Conservation (phyloP, 2,797 vertebrate genomes). For the Aulostomus chinensis region DNA sequence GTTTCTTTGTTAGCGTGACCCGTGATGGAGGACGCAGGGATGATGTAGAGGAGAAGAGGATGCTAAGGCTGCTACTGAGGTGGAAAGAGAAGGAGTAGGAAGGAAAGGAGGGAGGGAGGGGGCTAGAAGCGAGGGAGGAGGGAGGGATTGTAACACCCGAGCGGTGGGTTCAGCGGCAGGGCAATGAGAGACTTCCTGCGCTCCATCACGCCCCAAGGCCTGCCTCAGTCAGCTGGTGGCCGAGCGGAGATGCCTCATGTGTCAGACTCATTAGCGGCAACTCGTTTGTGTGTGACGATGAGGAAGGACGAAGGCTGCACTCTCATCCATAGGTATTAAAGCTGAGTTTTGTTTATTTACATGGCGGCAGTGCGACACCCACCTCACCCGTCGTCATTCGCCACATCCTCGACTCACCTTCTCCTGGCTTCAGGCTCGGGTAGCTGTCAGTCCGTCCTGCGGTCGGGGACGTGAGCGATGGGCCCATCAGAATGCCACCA, state of each 20-base stretch:
- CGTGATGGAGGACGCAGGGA: constrained; percentile 56
- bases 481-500: constrained; percentile 79
- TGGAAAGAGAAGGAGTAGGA: constrained; percentile 41
- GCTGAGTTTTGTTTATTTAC: constrained; percentile 30
- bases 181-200: constrained; percentile 87
- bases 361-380: constrained; percentile 5
- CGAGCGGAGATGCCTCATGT: constrained; percentile 81
- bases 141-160: constrained; percentile 76
- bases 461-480: constrained; percentile 75
- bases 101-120: constrained; percentile 42
- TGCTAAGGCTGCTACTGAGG: constrained; percentile 46
- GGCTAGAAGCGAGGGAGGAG: constrained; percentile 26
- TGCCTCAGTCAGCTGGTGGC: constrained; percentile 86
- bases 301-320: background rate
- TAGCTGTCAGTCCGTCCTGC: constrained; percentile 77
- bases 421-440: constrained; percentile 68
- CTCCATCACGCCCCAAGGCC: constrained; percentile 86
- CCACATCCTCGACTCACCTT: constrained; percentile 64
- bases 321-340: constrained; percentile 3
- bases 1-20: constrained; percentile 73
- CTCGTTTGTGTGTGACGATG: constrained; percentile 21
- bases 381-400: constrained; percentile 18
- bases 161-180: constrained; percentile 82
- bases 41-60: constrained; percentile 34
- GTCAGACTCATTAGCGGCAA: constrained; percentile 81